Base-by-base conservation (phyloP, 1,140 invertebrate genomes). In the Grapholita molesta region DNA sequence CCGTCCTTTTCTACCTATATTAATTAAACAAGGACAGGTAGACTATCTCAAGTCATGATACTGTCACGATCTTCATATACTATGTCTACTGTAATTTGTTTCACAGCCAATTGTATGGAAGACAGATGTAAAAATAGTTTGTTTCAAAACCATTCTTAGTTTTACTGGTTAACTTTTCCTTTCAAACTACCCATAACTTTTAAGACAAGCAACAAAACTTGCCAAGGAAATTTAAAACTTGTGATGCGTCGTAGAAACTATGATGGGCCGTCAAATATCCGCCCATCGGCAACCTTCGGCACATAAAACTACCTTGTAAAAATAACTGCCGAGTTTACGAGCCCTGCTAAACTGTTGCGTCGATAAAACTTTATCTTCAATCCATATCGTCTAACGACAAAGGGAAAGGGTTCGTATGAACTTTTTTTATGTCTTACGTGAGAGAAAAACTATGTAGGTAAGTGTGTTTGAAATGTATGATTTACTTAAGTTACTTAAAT, bases 361-460 rank as follows among this genome's bases (percentile, higher is more conserved):
- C 74, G 67, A 76, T 76, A 76, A 76, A 73, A 71, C 73, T 76
- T 76, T 73, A 76, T 76, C 74, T 70, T 76, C 74, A 76, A 73
- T 76, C 74, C 70, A 52, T 33, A 48, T 70, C 69, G 65, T 69
- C 67, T 66, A 70, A 70, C 66, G 71, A n/a, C 61, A 57, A 61
- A 61, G 38, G 72, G 55, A 48, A 72, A 67, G 66, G 71, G 67
- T 32, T 35, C 33, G 48, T 25, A 24, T 28, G 12, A 61, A 61
- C 25, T 70, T 76, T 76, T n/a, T 77, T 77, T 74, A 70, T 32
- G 66, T 28, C 42, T 21, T 55, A 74, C 75, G 75, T 74, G 75
- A 77, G 68, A 70, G 68, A 77, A 77, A 72, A 72, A 67, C 69
- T 73, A 12, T 25, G 25, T 30, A 61, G n/a, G 12, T 9, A 30